phyloP scores from a whole-genome alignment of 2,797 vertebrate species.

The Pteronotus mesoamericanus region DNA sequence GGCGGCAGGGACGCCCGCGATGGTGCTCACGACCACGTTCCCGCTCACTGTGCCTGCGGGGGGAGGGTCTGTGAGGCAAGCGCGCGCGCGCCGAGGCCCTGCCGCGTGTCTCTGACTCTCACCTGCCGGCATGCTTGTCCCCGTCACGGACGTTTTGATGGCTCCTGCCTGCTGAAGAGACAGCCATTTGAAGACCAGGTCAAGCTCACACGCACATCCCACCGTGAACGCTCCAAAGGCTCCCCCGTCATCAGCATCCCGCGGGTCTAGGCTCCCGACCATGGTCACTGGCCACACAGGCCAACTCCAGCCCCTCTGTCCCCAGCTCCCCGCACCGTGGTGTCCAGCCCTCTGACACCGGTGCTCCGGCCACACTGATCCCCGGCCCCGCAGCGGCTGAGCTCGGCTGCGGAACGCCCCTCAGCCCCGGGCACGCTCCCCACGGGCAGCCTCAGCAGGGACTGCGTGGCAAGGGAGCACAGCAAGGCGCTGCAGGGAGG shows the following conservation, averaged over 20 bases:
- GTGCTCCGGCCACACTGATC: not conserved
- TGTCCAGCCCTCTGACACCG: not conserved
- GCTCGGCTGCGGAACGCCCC: too few species aligned
- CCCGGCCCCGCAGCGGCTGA: accelerated
- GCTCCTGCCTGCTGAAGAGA: slow-evolving; percentile 84
- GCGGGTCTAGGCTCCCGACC: not conserved
- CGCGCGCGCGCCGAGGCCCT: accelerated
- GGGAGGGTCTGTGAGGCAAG: not conserved
- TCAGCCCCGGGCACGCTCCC: too few species aligned
- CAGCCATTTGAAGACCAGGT: not conserved
- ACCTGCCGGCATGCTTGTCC: slow-evolving; percentile 90
- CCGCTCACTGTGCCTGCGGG: slow-evolving; percentile 86
- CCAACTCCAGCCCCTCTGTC: accelerated
- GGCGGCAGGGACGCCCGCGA: slow-evolving; percentile 78
- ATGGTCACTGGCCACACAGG: not conserved
- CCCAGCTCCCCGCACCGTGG: too few species aligned
- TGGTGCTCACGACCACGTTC: slow-evolving; percentile 90
- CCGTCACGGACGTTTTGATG: slow-evolving; percentile 88
- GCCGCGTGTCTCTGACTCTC: not conserved
- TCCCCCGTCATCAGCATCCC: not conserved
- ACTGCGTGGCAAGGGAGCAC: accelerated
- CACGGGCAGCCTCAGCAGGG: accelerated
- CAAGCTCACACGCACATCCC: too few species aligned
- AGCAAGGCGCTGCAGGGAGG: accelerated
- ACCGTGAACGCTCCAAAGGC: not conserved